Conservation (phyloP, 64 coral and sea anemone species). For the Platygyra sinensis region DNA sequence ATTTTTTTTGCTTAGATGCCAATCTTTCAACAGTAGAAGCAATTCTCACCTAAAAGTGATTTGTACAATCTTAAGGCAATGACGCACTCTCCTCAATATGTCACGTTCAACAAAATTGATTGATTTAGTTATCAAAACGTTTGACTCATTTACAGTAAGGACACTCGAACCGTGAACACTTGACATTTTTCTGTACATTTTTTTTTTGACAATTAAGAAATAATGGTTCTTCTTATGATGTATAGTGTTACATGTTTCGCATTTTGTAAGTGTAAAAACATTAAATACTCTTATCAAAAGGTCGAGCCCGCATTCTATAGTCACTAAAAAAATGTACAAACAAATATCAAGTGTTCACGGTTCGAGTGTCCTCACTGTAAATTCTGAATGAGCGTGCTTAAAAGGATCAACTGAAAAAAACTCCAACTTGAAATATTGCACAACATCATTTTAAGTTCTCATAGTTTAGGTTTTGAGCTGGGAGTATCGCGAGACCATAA, state of each 20-base stretch:
- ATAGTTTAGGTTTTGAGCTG: not conserved
- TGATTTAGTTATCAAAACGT: not conserved
- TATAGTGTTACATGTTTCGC: too few relatives aligned
- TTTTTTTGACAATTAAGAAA: too few relatives aligned
- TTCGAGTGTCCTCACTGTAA: too few relatives aligned
- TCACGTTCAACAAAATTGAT: not conserved
- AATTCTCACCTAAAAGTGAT: not conserved
- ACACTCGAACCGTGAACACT: too few relatives aligned
- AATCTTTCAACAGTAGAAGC: not conserved
- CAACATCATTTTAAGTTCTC: not conserved
- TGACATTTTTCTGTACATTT: too few relatives aligned
- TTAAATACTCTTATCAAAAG: too few relatives aligned
- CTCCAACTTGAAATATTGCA: not conserved
- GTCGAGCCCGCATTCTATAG: too few relatives aligned
- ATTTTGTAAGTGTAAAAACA: too few relatives aligned
- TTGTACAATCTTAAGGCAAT: not conserved
- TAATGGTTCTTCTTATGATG: too few relatives aligned
- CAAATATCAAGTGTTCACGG: too few relatives aligned
- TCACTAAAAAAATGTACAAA: too few relatives aligned
- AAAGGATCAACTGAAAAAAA: not conserved
- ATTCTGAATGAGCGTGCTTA: not conserved
- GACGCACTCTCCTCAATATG: not conserved
- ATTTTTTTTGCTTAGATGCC: not conserved
- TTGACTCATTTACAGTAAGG: too few relatives aligned
- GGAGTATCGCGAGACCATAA: not conserved